Percentiles rank a stretch among this genome's conserved stretches.
These are phyloP conservation scores for Desmophyllum pertusum DNA, from an alignment of 92 coral and sea anemone species.

Conservation along the genomic window DNA sequence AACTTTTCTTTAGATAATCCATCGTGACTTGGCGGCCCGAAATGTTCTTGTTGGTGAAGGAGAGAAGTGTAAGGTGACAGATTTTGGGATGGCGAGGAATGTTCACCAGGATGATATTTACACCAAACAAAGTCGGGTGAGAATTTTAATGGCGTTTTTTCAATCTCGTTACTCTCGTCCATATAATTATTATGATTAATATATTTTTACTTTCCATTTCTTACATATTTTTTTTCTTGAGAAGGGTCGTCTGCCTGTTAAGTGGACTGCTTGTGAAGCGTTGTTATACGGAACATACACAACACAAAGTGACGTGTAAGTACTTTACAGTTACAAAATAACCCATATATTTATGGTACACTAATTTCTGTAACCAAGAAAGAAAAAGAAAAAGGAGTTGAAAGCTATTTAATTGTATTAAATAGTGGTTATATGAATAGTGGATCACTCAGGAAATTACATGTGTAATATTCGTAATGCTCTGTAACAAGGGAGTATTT, in stretches of 20 bases:
- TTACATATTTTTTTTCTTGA: no score
- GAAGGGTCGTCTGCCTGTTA: conserved; percentile 82
- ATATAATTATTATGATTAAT: no score
- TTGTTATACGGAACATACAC: conserved; percentile 69
- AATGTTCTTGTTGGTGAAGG: conserved; percentile 50
- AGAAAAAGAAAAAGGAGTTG: no score
- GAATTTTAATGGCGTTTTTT: not conserved
- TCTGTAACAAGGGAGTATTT: no score
- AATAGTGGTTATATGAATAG: no score
- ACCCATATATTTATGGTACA: no score
- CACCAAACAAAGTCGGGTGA: conserved; percentile 34
- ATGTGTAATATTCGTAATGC: no score
- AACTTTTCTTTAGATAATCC: conserved; percentile 23
- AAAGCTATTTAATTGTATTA: no score
- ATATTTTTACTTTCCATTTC: not conserved
- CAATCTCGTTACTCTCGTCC: no score
- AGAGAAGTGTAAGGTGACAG: conserved; percentile 42
- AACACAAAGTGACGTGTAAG: conserved; percentile 77
- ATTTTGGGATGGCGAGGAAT: conserved; percentile 47
- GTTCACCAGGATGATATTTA: conserved; percentile 29
- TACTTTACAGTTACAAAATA: no score
- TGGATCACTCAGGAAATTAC: no score
- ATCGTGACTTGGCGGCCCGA: conserved; percentile 50
- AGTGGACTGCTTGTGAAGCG: conserved; percentile 78
- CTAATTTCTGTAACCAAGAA: no score